These are phyloP conservation scores for Pseudolycoriella hygida DNA, from an alignment of 2,888 invertebrate species.

Conservation along the genomic window DNA sequence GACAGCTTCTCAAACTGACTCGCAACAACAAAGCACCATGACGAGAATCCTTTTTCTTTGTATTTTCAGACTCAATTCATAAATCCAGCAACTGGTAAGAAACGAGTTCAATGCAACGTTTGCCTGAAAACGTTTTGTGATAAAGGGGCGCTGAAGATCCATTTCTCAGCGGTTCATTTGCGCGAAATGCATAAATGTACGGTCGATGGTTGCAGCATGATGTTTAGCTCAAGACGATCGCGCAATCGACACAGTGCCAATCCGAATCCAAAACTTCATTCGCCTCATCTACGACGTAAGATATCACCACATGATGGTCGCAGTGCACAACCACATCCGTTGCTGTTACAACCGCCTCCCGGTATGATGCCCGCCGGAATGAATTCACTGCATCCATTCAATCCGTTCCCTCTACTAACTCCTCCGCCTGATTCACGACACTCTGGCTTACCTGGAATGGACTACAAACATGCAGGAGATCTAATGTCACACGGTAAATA, in stretches of 20 bases:
- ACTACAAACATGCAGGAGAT: constrained; percentile 36
- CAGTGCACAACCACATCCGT: constrained; percentile 69
- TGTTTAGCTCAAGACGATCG: constrained; percentile 93
- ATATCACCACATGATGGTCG: constrained; percentile 88
- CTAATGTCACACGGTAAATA: constrained; percentile 25
- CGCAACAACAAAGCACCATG: no score
- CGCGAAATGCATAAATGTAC: constrained; percentile 99
- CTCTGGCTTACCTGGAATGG: constrained; percentile 31
- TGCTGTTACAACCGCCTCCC: constrained; percentile 51
- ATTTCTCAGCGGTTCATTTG: constrained; percentile 95
- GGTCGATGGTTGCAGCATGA: constrained; percentile 96
- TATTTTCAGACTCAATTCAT: constrained; percentile 65
- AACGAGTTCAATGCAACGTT: constrained; percentile 93
- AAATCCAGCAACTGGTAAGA: constrained; percentile 86
- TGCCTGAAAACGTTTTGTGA: constrained; percentile 99
- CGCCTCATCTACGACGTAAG: constrained; percentile 82
- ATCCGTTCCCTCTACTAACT: constrained; percentile 59
- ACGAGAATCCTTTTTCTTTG: no score
- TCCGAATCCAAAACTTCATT: constrained; percentile 94
- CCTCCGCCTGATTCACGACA: constrained; percentile 32
- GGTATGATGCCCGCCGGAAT: constrained; percentile 32
- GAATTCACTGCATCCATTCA: constrained; percentile 48
- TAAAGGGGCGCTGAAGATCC: constrained; percentile 97
- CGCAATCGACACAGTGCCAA: constrained; percentile 95
- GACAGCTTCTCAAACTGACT: no score